These are phyloP conservation scores for Lasioglossum villosulum DNA, from an alignment of 2,888 invertebrate species.

Conservation along the genomic window DNA sequence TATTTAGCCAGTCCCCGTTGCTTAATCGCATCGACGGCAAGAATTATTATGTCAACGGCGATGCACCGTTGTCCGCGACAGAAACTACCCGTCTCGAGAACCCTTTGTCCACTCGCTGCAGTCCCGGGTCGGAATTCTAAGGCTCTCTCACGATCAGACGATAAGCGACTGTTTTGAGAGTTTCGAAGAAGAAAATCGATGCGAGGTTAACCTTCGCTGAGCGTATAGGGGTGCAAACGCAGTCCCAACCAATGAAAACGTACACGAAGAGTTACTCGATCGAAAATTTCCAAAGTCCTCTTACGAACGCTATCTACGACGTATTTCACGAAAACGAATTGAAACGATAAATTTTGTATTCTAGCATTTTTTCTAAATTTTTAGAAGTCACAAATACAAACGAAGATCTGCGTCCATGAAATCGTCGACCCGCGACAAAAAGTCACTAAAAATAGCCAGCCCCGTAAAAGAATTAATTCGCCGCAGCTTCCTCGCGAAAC, in stretches of 20 bases:
- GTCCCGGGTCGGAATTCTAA: neutral
- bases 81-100: neutral
- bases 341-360: too few relatives aligned
- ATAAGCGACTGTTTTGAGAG: neutral
- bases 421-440: neutral
- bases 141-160: neutral
- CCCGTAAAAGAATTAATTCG: neutral
- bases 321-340: too few relatives aligned
- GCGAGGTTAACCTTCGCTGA: neutral
- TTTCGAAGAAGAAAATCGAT: neutral
- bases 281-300: too few relatives aligned
- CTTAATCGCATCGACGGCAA: constrained; percentile 9
- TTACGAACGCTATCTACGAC: too few relatives aligned
- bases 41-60: constrained; percentile 16
- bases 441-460: neutral
- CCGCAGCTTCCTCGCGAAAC: neutral
- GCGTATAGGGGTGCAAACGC: too few relatives aligned
- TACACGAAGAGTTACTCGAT: too few relatives aligned
- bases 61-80: neutral
- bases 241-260: too few relatives aligned
- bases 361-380: too few relatives aligned
- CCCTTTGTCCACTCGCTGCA: neutral
- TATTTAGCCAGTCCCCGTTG: constrained; percentile 22
- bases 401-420: neutral
- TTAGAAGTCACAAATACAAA: too few relatives aligned